These are phyloP conservation scores for Turnix velox DNA, from an alignment of 2,113 vertebrate genomes.

Conservation along the genomic window DNA sequence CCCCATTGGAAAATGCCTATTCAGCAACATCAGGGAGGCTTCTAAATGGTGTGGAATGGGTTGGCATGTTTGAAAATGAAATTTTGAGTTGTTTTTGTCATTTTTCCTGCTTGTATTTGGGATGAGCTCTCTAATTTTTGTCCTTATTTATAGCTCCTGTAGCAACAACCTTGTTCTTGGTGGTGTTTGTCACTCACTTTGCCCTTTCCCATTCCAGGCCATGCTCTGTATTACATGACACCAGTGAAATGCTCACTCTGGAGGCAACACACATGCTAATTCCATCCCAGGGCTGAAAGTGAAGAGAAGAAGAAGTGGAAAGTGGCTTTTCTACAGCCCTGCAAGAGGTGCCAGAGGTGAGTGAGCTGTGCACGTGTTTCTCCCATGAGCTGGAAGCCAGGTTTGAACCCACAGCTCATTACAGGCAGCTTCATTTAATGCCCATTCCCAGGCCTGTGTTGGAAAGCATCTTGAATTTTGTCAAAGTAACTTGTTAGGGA, in stretches of 20 bases:
- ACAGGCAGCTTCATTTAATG: background rate
- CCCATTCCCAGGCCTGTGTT: rapidly evolving
- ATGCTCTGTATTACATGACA: background rate
- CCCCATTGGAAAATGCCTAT: rapidly evolving
- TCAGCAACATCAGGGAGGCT: rapidly evolving
- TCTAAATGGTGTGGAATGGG: rapidly evolving
- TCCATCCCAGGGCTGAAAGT: background rate
- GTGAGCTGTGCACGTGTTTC: background rate
- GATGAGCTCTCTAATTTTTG: background rate
- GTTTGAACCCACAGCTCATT: background rate
- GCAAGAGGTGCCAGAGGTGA: background rate
- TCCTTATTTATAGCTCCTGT: background rate
- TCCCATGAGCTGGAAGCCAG: background rate
- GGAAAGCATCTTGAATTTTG: background rate
- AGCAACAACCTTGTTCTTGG: background rate
- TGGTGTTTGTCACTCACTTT: background rate
- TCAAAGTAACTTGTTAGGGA: background rate
- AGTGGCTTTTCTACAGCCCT: background rate
- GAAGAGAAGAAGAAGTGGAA: background rate
- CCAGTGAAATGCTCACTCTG: background rate
- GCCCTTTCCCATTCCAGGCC: background rate
- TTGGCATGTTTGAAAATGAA: rapidly evolving
- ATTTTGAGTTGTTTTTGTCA: rapidly evolving
- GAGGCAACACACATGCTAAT: background rate
- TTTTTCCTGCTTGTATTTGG: background rate